Percentiles rank a stretch among this genome's conserved stretches.
Evolutionary conservation across 2,888 invertebrate genomes (phyloP).

Genomic region (Callyntrura guangdongensis): DNA sequence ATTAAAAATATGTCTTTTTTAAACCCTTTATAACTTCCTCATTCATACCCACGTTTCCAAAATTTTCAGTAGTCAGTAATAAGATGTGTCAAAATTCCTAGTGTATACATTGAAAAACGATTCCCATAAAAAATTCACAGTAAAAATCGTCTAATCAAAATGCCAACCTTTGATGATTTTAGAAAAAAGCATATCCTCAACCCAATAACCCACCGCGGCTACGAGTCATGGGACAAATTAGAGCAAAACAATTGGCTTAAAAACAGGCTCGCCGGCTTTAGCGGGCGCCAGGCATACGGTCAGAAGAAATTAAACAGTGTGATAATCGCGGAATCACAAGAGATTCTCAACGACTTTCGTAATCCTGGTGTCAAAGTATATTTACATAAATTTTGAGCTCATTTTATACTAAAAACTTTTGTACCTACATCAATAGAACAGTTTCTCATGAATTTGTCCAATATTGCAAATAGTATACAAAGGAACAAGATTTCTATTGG

Average conservation of each 20-base stretch:
- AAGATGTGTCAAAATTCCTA: no score
- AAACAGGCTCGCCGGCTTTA: conserved; percentile 49
- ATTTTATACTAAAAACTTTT: background rate
- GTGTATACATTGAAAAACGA: no score
- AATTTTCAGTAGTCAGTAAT: no score
- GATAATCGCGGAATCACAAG: conserved; percentile 67
- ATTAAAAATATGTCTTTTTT: no score
- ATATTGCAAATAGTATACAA: conserved; percentile 13
- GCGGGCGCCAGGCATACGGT: conserved; percentile 58
- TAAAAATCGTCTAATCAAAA: no score
- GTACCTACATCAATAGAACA: no score
- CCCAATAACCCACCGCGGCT: conserved; percentile 42
- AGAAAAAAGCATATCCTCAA: conserved; percentile 73
- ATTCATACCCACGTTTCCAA: no score
- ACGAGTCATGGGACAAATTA: conserved; percentile 63
- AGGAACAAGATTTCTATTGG: conserved; percentile 69
- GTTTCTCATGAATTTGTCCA: background rate
- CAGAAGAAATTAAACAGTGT: conserved; percentile 74
- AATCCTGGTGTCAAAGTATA: conserved; percentile 59
- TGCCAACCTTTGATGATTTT: conserved; percentile 75
- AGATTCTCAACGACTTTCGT: conserved; percentile 64
- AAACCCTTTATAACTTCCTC: no score
- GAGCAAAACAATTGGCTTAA: conserved; percentile 73
- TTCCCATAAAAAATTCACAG: no score
- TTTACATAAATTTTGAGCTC: background rate